A percentile compares a stretch with the other conserved stretches of the same genome.
phyloP scores from a whole-genome alignment of 2,797 vertebrate genomes.

The Enoplosus armatus region DNA sequence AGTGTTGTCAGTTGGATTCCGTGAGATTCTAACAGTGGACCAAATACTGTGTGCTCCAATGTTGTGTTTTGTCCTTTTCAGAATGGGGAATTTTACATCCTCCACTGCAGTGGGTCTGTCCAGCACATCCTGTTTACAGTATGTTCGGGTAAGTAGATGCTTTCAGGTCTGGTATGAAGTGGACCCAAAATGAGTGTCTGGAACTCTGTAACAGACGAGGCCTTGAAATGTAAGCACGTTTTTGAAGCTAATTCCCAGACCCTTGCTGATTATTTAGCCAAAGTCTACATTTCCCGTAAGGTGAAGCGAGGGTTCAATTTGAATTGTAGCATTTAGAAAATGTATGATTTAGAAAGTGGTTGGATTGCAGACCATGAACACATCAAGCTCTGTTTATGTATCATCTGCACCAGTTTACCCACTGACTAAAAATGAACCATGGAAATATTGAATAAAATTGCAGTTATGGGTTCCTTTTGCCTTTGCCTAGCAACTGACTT shows the following conservation, averaged over 20 bases:
- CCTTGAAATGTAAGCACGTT: background rate
- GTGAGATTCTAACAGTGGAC: background rate
- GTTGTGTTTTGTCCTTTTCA: conserved; percentile 57
- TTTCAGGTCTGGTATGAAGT: background rate
- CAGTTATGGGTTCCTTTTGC: background rate
- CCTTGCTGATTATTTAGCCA: background rate
- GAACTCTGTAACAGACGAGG: background rate
- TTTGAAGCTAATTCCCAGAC: background rate
- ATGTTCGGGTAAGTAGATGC: conserved; percentile 78
- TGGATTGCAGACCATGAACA: background rate
- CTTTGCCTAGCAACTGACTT: background rate
- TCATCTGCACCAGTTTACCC: background rate
- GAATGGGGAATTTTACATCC: conserved; percentile 87
- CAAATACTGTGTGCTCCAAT: background rate
- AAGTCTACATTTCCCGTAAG: background rate
- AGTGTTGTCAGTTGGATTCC: background rate
- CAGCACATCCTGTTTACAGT: conserved; percentile 70
- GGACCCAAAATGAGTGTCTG: background rate
- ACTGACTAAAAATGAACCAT: background rate
- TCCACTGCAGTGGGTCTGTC: conserved; percentile 58
- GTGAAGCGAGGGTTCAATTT: background rate
- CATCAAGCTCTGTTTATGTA: background rate
- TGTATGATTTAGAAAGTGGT: background rate
- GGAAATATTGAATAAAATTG: background rate
- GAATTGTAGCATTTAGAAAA: background rate